A percentile compares a stretch with the other conserved stretches of the same genome.
Evolutionary conservation across 2,113 vertebrate genomes (phyloP).

Genomic region (Pogona vitticeps): DNA sequence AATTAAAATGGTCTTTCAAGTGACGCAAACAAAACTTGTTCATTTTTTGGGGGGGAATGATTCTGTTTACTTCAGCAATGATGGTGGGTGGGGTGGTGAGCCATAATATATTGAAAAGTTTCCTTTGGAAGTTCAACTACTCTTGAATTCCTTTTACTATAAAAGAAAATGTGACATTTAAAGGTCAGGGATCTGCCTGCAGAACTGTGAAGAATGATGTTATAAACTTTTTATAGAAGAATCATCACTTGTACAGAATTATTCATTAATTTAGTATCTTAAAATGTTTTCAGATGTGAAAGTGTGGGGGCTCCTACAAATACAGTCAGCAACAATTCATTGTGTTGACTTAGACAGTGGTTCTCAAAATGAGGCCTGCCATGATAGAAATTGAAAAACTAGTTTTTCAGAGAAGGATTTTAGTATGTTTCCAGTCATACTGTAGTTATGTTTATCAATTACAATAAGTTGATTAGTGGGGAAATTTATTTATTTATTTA

Average conservation of each 20-base stretch:
- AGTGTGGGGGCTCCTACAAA: not conserved
- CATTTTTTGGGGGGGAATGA: constrained; percentile 25
- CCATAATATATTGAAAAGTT: not conserved
- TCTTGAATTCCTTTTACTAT: constrained; percentile 18
- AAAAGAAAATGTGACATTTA: constrained; percentile 19
- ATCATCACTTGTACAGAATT: not conserved
- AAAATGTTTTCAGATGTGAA: not conserved
- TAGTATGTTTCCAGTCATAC: too few relatives aligned
- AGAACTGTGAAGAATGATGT: constrained; percentile 14
- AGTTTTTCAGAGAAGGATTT: too few relatives aligned
- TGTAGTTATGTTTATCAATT: too few relatives aligned
- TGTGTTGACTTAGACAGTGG: not conserved
- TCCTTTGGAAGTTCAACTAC: constrained; percentile 37
- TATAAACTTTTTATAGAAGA: constrained; percentile 11
- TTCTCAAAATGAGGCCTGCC: too few relatives aligned
- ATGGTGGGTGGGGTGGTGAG: constrained; percentile 15
- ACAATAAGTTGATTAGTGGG: too few relatives aligned
- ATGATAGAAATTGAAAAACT: too few relatives aligned
- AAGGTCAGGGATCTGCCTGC: constrained; percentile 35
- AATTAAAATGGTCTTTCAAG: not conserved
- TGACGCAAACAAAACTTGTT: constrained; percentile 21
- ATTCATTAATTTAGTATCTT: not conserved
- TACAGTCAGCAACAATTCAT: not conserved
- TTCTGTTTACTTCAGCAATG: constrained; percentile 26
- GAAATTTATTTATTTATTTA: too few relatives aligned